These are phyloP conservation scores for Microplitis mediator DNA, from an alignment of 1,140 invertebrate species.

Conservation along the genomic window DNA sequence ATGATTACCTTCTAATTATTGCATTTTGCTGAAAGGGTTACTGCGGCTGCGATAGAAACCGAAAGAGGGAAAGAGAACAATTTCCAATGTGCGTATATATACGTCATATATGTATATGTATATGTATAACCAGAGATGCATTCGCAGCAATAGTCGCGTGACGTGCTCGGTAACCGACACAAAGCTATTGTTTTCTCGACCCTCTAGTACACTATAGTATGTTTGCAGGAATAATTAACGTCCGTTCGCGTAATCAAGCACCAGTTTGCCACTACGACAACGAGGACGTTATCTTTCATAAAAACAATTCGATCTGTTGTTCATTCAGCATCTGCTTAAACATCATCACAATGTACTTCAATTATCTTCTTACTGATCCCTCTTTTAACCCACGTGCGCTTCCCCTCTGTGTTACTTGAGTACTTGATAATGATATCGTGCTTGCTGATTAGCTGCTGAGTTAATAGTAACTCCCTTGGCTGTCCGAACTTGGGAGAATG, in stretches of 20 bases:
- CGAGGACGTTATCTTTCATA: not conserved
- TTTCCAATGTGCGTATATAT: no score
- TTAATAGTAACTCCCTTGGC: no score
- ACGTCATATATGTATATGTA: no score
- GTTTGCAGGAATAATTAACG: slow-evolving; percentile 52
- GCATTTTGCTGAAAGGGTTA: slow-evolving; percentile 25
- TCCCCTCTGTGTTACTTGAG: no score
- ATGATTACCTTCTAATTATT: slow-evolving; percentile 53
- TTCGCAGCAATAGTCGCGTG: slow-evolving; percentile 54
- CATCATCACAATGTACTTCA: no score
- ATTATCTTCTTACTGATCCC: no score
- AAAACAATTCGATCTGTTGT: not conserved
- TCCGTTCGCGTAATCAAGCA: slow-evolving; percentile 30
- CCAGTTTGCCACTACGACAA: slow-evolving; percentile 16
- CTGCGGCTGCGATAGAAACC: not conserved
- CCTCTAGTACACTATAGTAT: slow-evolving; percentile 28
- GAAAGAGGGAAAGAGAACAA: not conserved
- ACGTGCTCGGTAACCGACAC: slow-evolving; percentile 48
- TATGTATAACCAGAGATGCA: slow-evolving; percentile 24
- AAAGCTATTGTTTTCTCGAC: slow-evolving; percentile 54
- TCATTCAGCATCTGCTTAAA: no score
- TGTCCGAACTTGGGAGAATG: no score
- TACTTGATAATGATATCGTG: no score
- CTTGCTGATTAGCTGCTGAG: no score
- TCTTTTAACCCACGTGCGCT: no score